Evolutionary conservation across 2,797 vertebrate genomes (phyloP).

Genomic region (Aplochiton taeniatus): DNA sequence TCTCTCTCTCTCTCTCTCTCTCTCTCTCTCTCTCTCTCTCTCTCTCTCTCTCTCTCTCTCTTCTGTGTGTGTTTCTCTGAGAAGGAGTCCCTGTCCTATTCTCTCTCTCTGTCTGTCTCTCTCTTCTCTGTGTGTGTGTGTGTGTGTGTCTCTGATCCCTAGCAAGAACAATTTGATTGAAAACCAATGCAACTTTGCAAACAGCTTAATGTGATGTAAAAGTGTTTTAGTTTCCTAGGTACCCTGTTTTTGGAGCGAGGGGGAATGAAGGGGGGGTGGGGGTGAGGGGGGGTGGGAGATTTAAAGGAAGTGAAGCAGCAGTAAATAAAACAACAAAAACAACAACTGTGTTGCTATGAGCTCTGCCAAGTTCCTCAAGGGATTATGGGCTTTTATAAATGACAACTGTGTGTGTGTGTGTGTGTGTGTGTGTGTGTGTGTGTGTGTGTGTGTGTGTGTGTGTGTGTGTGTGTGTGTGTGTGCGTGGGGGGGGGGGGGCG

Average conservation of each 20-base stretch:
- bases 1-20: not conserved
- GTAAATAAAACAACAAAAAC: too few relatives aligned
- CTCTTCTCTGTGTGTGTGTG: not conserved
- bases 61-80: too few relatives aligned
- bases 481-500: not conserved
- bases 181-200: too few relatives aligned
- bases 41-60: not conserved
- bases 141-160: not conserved
- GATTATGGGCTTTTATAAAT: too few relatives aligned
- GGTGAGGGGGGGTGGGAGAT: too few relatives aligned
- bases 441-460: constrained; percentile 11
- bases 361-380: too few relatives aligned
- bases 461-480: not conserved
- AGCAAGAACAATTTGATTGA: not conserved
- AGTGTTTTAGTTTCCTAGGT: not conserved
- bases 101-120: not conserved
- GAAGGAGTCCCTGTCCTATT: not conserved
- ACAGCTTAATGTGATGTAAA: not conserved
- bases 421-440: constrained; percentile 6
- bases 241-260: too few relatives aligned
- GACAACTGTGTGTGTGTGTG: not conserved
- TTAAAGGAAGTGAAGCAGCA: too few relatives aligned
- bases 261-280: too few relatives aligned
- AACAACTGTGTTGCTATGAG: too few relatives aligned
- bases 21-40: too few relatives aligned